Evolutionary conservation across 2,888 invertebrate species (phyloP).

Genomic region (Himalopsyche kuldschensis): DNA sequence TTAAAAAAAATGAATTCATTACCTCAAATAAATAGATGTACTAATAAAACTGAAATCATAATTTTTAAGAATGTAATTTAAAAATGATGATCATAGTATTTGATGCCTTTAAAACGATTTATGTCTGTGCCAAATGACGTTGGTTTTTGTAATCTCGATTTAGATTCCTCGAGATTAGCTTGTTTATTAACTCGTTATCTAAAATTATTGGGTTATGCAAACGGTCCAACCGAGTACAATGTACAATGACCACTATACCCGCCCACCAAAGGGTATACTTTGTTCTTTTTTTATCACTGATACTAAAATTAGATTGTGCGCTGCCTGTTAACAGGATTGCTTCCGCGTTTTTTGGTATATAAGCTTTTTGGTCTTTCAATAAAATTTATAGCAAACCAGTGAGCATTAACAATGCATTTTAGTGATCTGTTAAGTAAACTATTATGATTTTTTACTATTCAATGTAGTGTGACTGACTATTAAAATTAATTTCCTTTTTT

Average conservation of each 20-base stretch:
- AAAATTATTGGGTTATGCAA: constrained; percentile 23
- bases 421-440: too few relatives aligned
- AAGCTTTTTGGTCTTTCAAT: neutral
- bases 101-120: neutral
- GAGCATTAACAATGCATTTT: too few relatives aligned
- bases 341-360: neutral
- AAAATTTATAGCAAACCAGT: neutral
- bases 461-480: too few relatives aligned
- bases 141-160: constrained; percentile 20
- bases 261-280: neutral
- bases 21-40: too few relatives aligned
- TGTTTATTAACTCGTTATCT: constrained; percentile 25
- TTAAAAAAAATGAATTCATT: too few relatives aligned
- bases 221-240: neutral
- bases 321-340: neutral
- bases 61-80: neutral
- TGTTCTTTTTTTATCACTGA: neutral
- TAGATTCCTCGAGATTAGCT: constrained; percentile 21
- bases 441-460: too few relatives aligned
- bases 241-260: neutral
- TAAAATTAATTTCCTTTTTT: too few relatives aligned
- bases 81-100: neutral
- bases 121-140: constrained; percentile 13
- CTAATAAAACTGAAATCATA: neutral
- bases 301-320: neutral